Evolutionary conservation across 2,888 invertebrate species (phyloP).

Genomic region (Troides aeacus): DNA sequence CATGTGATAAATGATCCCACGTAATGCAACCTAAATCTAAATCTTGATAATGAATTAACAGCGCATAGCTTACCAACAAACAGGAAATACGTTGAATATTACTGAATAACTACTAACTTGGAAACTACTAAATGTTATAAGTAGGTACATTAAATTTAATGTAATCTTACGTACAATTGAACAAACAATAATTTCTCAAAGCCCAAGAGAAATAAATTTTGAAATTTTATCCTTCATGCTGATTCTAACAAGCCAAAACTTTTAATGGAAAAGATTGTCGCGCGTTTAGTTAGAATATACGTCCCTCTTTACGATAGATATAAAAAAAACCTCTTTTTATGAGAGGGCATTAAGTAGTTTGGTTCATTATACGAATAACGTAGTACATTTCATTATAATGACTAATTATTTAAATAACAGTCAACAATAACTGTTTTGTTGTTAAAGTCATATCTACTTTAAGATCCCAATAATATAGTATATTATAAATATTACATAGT

Average conservation of each 20-base stretch:
- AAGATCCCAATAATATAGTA: too few species aligned
- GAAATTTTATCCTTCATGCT: not conserved
- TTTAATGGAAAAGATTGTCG: not conserved
- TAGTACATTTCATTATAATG: too few species aligned
- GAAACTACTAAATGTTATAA: too few species aligned
- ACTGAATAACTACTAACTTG: not conserved
- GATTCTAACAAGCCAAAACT: not conserved
- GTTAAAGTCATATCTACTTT: too few species aligned
- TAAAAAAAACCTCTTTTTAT: too few species aligned
- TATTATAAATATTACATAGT: too few species aligned
- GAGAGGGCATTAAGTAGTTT: too few species aligned
- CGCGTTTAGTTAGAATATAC: not conserved
- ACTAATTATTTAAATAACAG: too few species aligned
- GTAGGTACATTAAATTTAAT: not conserved
- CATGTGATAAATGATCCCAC: constrained; percentile 64
- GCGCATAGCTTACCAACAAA: constrained; percentile 15
- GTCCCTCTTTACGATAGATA: too few species aligned
- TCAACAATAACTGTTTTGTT: too few species aligned
- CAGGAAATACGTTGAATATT: not conserved
- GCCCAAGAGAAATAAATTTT: not conserved
- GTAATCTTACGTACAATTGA: not conserved
- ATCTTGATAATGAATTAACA: constrained; percentile 39
- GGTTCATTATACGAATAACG: too few species aligned
- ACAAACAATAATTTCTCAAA: not conserved
- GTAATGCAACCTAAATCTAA: constrained; percentile 56